A percentile compares a stretch with the other conserved stretches of the same genome.
phyloP scores from a whole-genome alignment of 2,888 invertebrate genomes.

The Harmothoe impar region DNA sequence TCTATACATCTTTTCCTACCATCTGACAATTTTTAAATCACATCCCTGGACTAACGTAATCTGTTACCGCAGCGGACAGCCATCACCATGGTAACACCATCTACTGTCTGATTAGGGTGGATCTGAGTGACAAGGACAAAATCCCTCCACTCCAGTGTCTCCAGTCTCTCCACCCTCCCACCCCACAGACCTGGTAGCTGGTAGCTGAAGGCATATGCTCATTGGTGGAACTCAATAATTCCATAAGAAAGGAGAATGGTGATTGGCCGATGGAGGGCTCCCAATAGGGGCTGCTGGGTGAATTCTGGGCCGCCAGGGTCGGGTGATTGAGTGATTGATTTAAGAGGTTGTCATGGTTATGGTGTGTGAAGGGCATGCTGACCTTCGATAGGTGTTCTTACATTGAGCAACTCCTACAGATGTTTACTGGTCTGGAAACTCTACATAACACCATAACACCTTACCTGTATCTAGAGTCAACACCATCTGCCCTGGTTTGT shows the following conservation, averaged over 20 bases:
- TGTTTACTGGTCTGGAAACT: no score
- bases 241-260: not conserved
- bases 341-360: not conserved
- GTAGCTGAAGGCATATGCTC: not conserved
- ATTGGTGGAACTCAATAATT: not conserved
- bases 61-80: not conserved
- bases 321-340: conserved; percentile 5
- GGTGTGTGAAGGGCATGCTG: not conserved
- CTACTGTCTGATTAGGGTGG: not conserved
- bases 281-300: not conserved
- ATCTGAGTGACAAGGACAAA: conserved; percentile 12
- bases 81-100: conserved; percentile 4
- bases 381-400: not conserved
- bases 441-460: no score
- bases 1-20: no score
- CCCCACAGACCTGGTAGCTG: not conserved
- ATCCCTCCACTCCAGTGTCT: no score
- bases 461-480: no score
- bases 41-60: no score
- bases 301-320: not conserved
- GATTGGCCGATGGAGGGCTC: not conserved
- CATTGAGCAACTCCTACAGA: no score
- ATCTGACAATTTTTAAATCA: no score
- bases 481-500: no score
- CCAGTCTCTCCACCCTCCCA: not conserved